Evolutionary conservation across 2,888 invertebrate species (phyloP), one percentile per base, ranked within the genome.

Genomic region (Lypha dubia): DNA sequence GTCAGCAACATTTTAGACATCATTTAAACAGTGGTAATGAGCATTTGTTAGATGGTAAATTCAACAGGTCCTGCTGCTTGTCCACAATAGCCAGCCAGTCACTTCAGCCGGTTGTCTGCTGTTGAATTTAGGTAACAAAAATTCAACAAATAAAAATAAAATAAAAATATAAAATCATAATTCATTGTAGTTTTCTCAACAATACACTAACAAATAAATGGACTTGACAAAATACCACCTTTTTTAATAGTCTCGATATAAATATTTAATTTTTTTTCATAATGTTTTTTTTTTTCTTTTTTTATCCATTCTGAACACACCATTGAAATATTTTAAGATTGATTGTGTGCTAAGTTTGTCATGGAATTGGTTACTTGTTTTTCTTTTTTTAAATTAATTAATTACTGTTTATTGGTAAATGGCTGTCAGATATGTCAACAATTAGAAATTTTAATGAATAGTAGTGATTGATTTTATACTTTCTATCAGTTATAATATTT

Each of bases 11-110:
- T 76, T 85, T 82, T 76, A 77, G 77, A 79, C 81, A 85, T 79
- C 76, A 76, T 80, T 85, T 79, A 79, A 83, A 44, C 82, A 76
- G 86, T 74, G 86, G 86, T 87, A 87, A 87, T 87, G 87, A 87
- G 86, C 84, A 85, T 73, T 79, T 79, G 86, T 79, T 81, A 84
- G 82, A 76, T 73, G 60, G 28, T 76, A 53, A 67, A 71, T 70
- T 79, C 85, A 86, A 77, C 86, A 86, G 70, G 84, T 81, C 86
- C 85, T 82, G 76, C 58, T 81, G 65, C 56, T 75, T 76, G 62
- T 65, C 68, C 74, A 51, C 74, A 77, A 73, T 82, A 79, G 56
- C 58, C 63, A 70, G 28, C 13, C 41, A 74, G 6, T 15, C 60
- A 35, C 5, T 28, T 15, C n/a, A 17, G 28, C 20, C 53, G n/a